Evolutionary conservation across 2,888 invertebrate genomes (phyloP).

Genomic region (Tupiocoris notatus): DNA sequence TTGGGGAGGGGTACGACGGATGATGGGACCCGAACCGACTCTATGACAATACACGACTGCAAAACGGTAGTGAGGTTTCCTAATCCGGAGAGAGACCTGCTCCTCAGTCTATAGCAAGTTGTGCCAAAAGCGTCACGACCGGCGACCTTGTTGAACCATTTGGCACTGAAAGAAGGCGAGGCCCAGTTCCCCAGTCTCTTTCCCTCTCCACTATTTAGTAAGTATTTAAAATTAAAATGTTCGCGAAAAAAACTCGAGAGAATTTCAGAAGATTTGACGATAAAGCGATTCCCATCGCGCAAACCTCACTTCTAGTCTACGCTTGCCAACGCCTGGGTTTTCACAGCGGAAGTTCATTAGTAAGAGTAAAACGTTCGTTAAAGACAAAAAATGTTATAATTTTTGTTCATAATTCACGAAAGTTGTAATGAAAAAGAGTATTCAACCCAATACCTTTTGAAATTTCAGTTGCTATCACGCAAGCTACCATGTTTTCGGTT

Average conservation of each 20-base stretch:
- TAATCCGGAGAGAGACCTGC: conserved; percentile 34
- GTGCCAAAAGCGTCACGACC: conserved; percentile 41
- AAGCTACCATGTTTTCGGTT: too few species aligned
- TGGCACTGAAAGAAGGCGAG: conserved; percentile 27
- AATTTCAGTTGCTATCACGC: too few species aligned
- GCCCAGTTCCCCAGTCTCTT: neutral
- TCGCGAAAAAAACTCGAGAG: neutral
- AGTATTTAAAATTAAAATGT: neutral
- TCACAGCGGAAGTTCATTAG: too few species aligned
- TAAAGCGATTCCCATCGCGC: too few species aligned
- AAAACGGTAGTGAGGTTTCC: conserved; percentile 31
- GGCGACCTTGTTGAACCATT: conserved; percentile 38
- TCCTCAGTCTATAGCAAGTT: neutral
- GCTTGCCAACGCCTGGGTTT: too few species aligned
- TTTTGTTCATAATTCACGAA: too few species aligned
- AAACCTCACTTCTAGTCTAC: too few species aligned
- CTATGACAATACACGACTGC: conserved; percentile 43
- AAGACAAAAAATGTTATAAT: too few species aligned
- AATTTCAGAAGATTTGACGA: neutral
- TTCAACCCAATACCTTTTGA: too few species aligned
- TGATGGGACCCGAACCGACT: conserved; percentile 32
- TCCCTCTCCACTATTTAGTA: neutral
- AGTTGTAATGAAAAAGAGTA: too few species aligned
- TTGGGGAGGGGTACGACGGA: neutral
- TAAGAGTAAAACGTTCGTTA: too few species aligned